These are phyloP conservation scores for Achatina immaculata DNA, from an alignment of 1,140 invertebrate genomes.

Conservation along the genomic window DNA sequence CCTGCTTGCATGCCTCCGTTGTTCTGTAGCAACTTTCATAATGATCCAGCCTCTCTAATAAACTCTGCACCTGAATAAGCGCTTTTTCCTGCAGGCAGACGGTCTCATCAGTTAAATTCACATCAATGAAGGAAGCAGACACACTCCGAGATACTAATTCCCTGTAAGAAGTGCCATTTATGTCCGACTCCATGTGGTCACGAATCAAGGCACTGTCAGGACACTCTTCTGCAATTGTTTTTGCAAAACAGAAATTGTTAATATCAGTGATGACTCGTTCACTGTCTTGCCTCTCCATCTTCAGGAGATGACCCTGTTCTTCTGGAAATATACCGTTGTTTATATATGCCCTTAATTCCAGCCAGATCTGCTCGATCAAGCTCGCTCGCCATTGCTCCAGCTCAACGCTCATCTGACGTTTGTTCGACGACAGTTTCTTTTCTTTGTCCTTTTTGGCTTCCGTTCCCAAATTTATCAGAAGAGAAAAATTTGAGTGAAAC, in stretches of 20 bases:
- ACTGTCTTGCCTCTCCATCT: slow-evolving; percentile 80
- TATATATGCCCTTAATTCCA: slow-evolving; percentile 87
- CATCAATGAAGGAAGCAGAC: slow-evolving; percentile 50
- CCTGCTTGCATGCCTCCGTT: slow-evolving; percentile 80
- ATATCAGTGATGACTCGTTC: slow-evolving; percentile 81
- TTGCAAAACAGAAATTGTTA: slow-evolving; percentile 79
- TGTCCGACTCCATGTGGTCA: neutral
- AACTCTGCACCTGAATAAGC: slow-evolving; percentile 79
- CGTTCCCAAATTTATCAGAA: slow-evolving; percentile 82
- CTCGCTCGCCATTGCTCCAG: slow-evolving; percentile 89
- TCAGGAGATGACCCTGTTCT: slow-evolving; percentile 84
- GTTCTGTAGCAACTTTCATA: slow-evolving; percentile 87
- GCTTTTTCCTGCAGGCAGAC: slow-evolving; percentile 72
- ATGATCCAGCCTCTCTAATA: slow-evolving; percentile 81
- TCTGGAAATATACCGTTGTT: slow-evolving; percentile 77
- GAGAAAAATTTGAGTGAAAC: slow-evolving; percentile 80
- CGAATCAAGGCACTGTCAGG: slow-evolving; percentile 19
- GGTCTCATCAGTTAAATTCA: slow-evolving; percentile 48
- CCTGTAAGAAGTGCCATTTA: neutral
- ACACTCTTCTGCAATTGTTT: slow-evolving; percentile 31
- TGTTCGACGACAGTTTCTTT: slow-evolving; percentile 51
- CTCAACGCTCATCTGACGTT: slow-evolving; percentile 81
- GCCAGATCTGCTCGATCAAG: slow-evolving; percentile 89
- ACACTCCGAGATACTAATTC: slow-evolving; percentile 42
- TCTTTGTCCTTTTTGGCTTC: slow-evolving; percentile 73